Conservation (phyloP, 2,888 invertebrate species). For the Sinelater perroti region DNA sequence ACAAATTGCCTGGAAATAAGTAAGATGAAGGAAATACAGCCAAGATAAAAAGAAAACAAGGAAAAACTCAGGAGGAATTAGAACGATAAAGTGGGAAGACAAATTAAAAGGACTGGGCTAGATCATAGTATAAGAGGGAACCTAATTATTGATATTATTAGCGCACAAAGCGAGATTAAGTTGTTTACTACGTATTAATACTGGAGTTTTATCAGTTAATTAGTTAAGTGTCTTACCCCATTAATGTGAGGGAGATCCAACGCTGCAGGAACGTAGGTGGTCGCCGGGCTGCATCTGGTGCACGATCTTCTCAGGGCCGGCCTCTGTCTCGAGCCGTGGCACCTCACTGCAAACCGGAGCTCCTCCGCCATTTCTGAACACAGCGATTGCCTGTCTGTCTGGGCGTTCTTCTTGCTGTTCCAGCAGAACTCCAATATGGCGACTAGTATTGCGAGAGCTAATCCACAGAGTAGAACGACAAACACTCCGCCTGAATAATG, state of each 20-base stretch:
- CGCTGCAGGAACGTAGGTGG: slow-evolving; percentile 77
- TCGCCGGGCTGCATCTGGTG: slow-evolving; percentile 76
- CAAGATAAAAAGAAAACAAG: too few relatives aligned
- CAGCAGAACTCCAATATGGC: slow-evolving; percentile 95
- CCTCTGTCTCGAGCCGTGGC: slow-evolving; percentile 83
- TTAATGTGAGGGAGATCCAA: slow-evolving; percentile 65
- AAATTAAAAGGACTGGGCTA: too few relatives aligned
- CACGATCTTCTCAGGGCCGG: slow-evolving; percentile 82
- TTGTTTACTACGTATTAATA: too few relatives aligned
- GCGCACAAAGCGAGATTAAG: too few relatives aligned
- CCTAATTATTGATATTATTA: too few relatives aligned
- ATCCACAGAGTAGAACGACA: slow-evolving; percentile 91
- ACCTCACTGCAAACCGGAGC: slow-evolving; percentile 87
- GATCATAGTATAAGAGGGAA: too few relatives aligned
- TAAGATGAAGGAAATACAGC: too few relatives aligned
- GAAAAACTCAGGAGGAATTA: too few relatives aligned
- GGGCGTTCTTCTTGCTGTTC: slow-evolving; percentile 90
- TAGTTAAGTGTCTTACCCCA: too few relatives aligned
- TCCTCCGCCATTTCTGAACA: slow-evolving; percentile 96
- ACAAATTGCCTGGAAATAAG: too few relatives aligned
- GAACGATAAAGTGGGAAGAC: too few relatives aligned
- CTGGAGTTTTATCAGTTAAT: too few relatives aligned
- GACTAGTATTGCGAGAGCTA: slow-evolving; percentile 89
- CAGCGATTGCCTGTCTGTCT: slow-evolving; percentile 84
- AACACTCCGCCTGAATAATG: slow-evolving; percentile 90